Evolutionary conservation across 2,113 vertebrate species (phyloP).

Genomic region (Scopus umbretta): DNA sequence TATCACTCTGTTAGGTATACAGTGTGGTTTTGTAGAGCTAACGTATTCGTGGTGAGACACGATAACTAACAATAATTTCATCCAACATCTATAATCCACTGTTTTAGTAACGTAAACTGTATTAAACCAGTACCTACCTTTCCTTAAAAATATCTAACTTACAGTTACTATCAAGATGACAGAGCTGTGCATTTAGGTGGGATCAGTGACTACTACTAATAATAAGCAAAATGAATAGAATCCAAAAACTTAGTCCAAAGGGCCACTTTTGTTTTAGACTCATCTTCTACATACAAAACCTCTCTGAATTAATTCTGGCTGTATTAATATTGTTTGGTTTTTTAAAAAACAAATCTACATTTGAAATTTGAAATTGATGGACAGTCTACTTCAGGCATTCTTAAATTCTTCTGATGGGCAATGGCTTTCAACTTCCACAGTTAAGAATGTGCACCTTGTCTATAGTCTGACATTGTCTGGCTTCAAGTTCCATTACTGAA

Average conservation of each 20-base stretch:
- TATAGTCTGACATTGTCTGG: not conserved
- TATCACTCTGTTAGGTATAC: not conserved
- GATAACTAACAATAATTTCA: not conserved
- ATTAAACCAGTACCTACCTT: not conserved
- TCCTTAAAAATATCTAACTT: not conserved
- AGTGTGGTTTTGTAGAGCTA: not conserved
- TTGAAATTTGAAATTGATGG: no score
- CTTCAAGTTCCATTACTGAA: not conserved
- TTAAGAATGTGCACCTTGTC: not conserved
- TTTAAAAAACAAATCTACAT: not conserved
- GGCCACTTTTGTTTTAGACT: not conserved
- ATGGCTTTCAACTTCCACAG: not conserved
- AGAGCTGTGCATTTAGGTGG: not conserved
- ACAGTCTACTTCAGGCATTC: not conserved
- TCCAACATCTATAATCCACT: not conserved
- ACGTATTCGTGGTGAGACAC: not conserved
- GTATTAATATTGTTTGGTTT: not conserved
- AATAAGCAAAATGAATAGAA: not conserved
- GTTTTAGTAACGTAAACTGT: not conserved
- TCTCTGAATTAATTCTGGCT: not conserved
- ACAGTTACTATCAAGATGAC: not conserved
- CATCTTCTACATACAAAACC: not conserved
- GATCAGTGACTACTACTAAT: not conserved
- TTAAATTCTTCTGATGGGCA: not conserved
- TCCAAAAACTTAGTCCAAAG: not conserved